Conservation (phyloP, 2,113 vertebrate species). For the Atrichornis clamosus region DNA sequence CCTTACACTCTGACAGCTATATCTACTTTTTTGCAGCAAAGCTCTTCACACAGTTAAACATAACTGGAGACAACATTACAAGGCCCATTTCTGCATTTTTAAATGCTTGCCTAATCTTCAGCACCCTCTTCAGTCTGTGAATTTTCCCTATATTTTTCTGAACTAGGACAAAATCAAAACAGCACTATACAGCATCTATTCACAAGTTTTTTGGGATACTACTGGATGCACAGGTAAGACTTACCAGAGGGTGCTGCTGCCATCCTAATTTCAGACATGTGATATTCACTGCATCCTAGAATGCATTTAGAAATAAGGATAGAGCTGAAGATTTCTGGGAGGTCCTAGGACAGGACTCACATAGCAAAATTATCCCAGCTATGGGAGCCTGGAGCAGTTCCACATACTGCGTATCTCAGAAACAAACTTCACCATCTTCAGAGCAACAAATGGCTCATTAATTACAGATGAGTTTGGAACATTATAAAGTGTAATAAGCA, state of each 20-base stretch:
- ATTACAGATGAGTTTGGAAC: neutral
- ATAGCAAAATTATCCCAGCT: neutral
- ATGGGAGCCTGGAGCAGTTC: neutral
- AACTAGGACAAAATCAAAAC: neutral
- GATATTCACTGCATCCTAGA: rapidly evolving
- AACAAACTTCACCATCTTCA: neutral
- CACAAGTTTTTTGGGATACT: neutral
- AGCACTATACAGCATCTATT: neutral
- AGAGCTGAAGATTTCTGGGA: neutral
- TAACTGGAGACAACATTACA: neutral
- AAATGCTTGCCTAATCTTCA: neutral
- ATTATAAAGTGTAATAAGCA: neutral
- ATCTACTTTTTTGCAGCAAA: neutral
- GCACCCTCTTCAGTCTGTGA: neutral
- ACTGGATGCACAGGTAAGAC: neutral
- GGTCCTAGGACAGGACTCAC: neutral
- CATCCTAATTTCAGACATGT: neutral
- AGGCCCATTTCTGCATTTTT: neutral
- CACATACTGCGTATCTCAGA: rapidly evolving
- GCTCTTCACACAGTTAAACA: neutral
- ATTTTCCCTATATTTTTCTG: neutral
- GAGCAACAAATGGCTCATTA: neutral
- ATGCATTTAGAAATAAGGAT: neutral
- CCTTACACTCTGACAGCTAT: neutral
- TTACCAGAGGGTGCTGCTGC: neutral